phyloP scores from a whole-genome alignment of 2,797 vertebrate species.

The Neostethus bicornis region DNA sequence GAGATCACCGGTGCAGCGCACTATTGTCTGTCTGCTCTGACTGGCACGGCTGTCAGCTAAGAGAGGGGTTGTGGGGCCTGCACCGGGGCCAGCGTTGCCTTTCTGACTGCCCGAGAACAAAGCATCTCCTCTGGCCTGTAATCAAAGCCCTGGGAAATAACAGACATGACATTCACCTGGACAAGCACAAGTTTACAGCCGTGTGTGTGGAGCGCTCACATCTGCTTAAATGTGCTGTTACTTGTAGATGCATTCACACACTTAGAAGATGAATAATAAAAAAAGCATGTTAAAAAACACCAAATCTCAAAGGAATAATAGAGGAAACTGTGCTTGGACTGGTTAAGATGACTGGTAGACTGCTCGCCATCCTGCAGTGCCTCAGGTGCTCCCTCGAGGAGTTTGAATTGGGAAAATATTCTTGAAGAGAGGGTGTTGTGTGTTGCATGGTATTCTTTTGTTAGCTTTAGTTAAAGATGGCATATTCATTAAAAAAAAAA shows the following conservation, averaged over 20 bases:
- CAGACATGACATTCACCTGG: slow-evolving; percentile 72
- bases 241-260: slow-evolving; percentile 26
- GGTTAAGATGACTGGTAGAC: slow-evolving; percentile 34
- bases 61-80: slow-evolving; percentile 56
- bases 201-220: slow-evolving; percentile 5
- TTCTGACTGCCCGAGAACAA: slow-evolving; percentile 75
- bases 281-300: slow-evolving; percentile 30
- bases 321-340: slow-evolving; percentile 23
- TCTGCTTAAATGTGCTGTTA: slow-evolving; percentile 25
- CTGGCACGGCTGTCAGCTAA: slow-evolving; percentile 68
- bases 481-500: too few species aligned
- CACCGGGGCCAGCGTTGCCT: slow-evolving; percentile 48
- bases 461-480: too few species aligned
- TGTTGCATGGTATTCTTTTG: too few species aligned
- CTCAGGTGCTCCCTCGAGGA: slow-evolving; percentile 60
- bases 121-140: slow-evolving; percentile 76
- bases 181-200: slow-evolving; percentile 52
- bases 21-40: slow-evolving; percentile 68
- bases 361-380: slow-evolving; percentile 40
- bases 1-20: slow-evolving; percentile 52
- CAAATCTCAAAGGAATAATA: slow-evolving; percentile 9
- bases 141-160: slow-evolving; percentile 81
- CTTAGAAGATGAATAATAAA: neutral
- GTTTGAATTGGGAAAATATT: slow-evolving; percentile 46
- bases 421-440: too few species aligned